phyloP scores from a whole-genome alignment of 2,113 vertebrate species.

The Urocynchramus pylzowi region DNA sequence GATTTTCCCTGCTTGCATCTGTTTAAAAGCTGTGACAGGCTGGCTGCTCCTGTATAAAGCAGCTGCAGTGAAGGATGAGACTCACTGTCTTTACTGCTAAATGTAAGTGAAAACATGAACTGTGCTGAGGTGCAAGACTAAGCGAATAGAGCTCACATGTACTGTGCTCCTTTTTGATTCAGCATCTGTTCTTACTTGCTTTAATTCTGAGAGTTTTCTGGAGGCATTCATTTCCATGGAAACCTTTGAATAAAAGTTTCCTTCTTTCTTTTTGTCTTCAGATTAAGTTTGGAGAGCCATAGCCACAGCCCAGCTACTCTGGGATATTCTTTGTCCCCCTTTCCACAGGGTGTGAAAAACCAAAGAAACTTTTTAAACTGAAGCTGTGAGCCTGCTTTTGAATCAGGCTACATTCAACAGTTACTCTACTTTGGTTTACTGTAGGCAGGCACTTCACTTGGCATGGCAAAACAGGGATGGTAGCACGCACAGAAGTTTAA shows the following conservation, averaged over 20 bases:
- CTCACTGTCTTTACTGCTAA: neutral
- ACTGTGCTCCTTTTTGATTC: slow-evolving; percentile 7
- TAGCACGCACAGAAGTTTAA: neutral
- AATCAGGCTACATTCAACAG: neutral
- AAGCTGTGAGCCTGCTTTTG: neutral
- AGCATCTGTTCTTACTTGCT: slow-evolving; percentile 38
- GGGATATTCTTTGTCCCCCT: slow-evolving; percentile 22
- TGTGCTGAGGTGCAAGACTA: slow-evolving; percentile 20
- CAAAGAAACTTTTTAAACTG: neutral
- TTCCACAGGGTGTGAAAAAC: neutral
- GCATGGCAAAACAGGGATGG: neutral
- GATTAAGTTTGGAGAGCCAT: slow-evolving; percentile 46
- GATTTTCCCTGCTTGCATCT: neutral
- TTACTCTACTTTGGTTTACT: neutral
- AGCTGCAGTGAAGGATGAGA: neutral
- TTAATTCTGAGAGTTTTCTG: slow-evolving; percentile 44
- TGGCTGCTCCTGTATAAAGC: neutral
- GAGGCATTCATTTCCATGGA: slow-evolving; percentile 63
- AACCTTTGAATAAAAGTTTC: slow-evolving; percentile 54
- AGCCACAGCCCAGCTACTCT: neutral
- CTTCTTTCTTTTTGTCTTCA: slow-evolving; percentile 58
- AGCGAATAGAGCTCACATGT: neutral
- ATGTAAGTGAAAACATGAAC: neutral
- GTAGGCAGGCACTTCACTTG: neutral
- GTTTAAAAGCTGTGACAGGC: neutral